Conservation (phyloP, 2,113 vertebrate species). For the Aegithalos caudatus region DNA sequence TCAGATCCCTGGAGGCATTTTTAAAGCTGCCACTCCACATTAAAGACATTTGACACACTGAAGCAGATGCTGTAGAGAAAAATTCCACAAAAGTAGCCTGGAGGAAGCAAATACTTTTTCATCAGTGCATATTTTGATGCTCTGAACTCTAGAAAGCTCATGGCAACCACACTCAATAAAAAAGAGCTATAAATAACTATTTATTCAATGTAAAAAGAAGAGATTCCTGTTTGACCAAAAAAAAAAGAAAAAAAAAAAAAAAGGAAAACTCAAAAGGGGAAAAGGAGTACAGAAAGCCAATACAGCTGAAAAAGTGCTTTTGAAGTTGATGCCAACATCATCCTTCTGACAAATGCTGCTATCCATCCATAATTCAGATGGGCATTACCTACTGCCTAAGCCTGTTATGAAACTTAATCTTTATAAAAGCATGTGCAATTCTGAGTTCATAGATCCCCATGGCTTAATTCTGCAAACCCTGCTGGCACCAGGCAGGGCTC, state of each 20-base stretch:
- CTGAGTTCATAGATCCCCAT: not conserved
- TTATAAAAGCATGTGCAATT: not conserved
- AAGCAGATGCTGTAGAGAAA: not conserved
- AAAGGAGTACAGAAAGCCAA: not conserved
- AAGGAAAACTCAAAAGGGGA: not conserved
- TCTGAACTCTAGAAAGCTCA: not conserved
- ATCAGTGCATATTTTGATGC: not conserved
- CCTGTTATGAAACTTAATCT: not conserved
- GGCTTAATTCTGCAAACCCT: conserved; percentile 9
- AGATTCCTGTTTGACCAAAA: not conserved
- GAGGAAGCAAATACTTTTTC: not conserved
- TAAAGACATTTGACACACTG: not conserved
- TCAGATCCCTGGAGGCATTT: not conserved
- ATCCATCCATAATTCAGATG: not conserved
- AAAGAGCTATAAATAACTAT: not conserved
- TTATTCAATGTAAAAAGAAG: not conserved
- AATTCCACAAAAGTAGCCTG: not conserved
- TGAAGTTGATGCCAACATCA: not conserved
- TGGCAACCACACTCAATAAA: not conserved
- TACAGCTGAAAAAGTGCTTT: not conserved
- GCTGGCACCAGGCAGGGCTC: not conserved
- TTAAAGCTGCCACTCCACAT: not conserved
- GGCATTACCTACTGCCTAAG: not conserved
- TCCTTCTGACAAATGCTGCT: not conserved
- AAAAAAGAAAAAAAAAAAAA: too few relatives aligned